Base-by-base conservation (phyloP, 2,113 vertebrate genomes). In the Oryctolagus cuniculus region DNA sequence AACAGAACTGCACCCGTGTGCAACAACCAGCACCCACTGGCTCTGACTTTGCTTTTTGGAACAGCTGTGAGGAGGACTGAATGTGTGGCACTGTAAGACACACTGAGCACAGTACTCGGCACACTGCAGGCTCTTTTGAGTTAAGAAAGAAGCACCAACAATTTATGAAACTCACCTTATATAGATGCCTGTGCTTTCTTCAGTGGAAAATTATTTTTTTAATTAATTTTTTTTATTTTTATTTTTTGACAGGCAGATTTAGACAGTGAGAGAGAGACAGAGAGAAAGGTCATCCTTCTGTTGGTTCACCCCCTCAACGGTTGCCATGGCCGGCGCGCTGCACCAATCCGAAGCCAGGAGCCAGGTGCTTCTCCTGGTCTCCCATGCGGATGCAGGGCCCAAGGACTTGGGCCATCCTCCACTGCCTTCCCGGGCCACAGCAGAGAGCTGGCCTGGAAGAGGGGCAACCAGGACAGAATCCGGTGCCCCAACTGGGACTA, bases 171-270 rank as follows among this genome's bases (percentile, higher is more conserved):
- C 53, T 70, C 63, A 34, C 36, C 31, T 92, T 44, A 81, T 66
- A 66, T 67, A 66, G 49, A 66, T 16, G 80, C 70, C 22, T 49
- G 66, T 75, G 82, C 82, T 85, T 90, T 87, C 77, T 80, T 44
- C 6, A 44, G 44, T 44, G 55, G 55, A 58, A 16, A 86, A 89
- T 70, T 64, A 49, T 75, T 89, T 84, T 85, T 58, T 27, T 29
- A 11, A 7, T 44, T 44, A 7, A 70, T 74, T 86, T 86, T 84
- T 90, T 86, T 81, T 80, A 53, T 74, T 69, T 88, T 75, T 44
- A 38, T 69, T 63, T 73, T 51, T 44, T 70, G 3, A 49, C 49
- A 70, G 61, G 44, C 44, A 44, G 44, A 44, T 44, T 44, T 44
- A 44, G 44, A 44, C 44, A 44, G 44, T 44, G 44, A 44, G 44